Evolutionary conservation across 2,888 invertebrate species (phyloP), one percentile per base, ranked within the genome.

Genomic region (Caenorhabditis sinica): DNA sequence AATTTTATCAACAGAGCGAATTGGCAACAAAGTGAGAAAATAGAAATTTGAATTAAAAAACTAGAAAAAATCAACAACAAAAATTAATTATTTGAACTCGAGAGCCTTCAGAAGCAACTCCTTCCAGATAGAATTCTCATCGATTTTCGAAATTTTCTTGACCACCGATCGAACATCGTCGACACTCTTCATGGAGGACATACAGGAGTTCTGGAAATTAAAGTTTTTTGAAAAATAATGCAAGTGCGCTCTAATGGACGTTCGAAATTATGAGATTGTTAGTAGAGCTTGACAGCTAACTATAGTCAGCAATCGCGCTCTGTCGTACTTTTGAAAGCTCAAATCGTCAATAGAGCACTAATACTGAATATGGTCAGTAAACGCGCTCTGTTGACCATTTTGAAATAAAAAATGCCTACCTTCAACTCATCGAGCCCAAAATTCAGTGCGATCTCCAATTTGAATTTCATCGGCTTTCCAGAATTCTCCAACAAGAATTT

Each of bases 401-500:
- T 6, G 13, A 40, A 13, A 40, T 2, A 6, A 33, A 40, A 40
- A 49, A 49, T n/a, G 1, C 13, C n/a, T 49, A 49, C 49, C 49
- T 49, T 49, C 49, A 49, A 49, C 20, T 49, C 20, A 4, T 49
- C 20, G 4, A 49, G 8, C 17, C n/a, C 20, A n/a, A 20, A 49
- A 5, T n/a, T 49, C 17, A 49, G 8, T 4, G 49, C 49, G n/a
- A 49, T 3, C n/a, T 49, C 49, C n/a, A 49, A 8, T 49, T 49
- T 49, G n/a, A 20, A 17, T 49, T 49, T 49, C 49, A 49, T 4
- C 20, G 49, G 20, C 8, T 49, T 49, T 49, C 8, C 49, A 17
- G 49, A 49, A 49, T n/a, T 5, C n/a, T 49, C 20, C 49, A 49
- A n/a, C 49, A 49, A 49, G n/a, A 49, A 49, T 49, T 49, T 49